A percentile compares a stretch with the other conserved stretches of the same genome.
Evolutionary conservation across 2,797 vertebrate species (phyloP).

Genomic region (Echiichthys vipera): DNA sequence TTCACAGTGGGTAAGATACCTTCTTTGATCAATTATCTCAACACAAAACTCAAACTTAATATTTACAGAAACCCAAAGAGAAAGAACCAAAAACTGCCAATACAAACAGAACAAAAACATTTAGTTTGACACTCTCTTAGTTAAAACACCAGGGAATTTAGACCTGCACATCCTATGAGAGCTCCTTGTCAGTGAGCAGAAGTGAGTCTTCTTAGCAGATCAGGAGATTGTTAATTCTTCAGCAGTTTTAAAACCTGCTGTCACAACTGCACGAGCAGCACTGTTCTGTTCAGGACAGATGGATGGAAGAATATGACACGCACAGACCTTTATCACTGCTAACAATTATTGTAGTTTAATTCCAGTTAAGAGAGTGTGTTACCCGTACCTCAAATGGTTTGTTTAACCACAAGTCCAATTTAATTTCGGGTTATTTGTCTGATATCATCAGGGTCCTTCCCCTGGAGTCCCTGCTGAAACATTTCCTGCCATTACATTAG

Average conservation of each 20-base stretch:
- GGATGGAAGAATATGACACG: constrained; percentile 6
- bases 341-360: constrained; percentile 35
- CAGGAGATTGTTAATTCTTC: too few relatives aligned
- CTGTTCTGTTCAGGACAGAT: constrained; percentile 55
- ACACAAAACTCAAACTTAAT: too few relatives aligned
- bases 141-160: background rate
- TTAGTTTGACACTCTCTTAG: background rate
- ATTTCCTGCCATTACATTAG: constrained; percentile 7
- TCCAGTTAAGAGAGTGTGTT: constrained; percentile 2
- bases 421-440: background rate
- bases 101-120: background rate
- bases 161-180: background rate
- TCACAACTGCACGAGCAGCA: constrained; percentile 51
- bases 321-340: constrained; percentile 29
- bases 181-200: background rate
- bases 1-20: too few relatives aligned
- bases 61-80: background rate
- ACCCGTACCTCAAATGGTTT: background rate
- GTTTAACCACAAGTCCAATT: background rate
- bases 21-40: too few relatives aligned
- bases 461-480: background rate
- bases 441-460: constrained; percentile 5
- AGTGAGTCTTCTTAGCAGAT: constrained; percentile 22
- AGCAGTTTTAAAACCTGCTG: constrained; percentile 57
- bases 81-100: background rate